Evolutionary conservation across 2,113 vertebrate species (phyloP).

Genomic region (Egretta garzetta): DNA sequence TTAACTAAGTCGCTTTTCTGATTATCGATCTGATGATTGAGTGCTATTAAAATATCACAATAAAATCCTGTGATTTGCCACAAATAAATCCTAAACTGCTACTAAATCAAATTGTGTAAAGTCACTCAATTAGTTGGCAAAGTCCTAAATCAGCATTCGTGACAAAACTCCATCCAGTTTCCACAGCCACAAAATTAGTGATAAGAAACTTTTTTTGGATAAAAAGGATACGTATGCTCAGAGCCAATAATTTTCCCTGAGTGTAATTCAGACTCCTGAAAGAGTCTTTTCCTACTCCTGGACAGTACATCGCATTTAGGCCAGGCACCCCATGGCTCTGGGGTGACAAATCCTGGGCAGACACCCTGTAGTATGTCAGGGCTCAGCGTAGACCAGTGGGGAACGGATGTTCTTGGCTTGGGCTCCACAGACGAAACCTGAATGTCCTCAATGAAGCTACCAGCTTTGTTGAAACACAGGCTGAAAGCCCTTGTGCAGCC

Average conservation of each 20-base stretch:
- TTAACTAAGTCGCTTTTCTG: no score
- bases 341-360: background rate
- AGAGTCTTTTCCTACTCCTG: background rate
- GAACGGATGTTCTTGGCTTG: background rate
- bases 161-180: background rate
- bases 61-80: no score
- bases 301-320: background rate
- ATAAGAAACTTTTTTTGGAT: background rate
- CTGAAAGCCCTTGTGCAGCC: background rate
- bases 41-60: no score
- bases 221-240: background rate
- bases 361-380: background rate
- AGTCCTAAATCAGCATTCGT: no score
- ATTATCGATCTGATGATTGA: no score
- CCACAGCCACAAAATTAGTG: background rate
- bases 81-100: no score
- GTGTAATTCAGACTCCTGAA: background rate
- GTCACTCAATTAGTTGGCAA: no score
- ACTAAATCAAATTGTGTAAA: no score
- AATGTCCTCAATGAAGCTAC: background rate
- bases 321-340: background rate
- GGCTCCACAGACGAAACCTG: accelerated
- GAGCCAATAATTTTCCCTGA: background rate
- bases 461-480: background rate
- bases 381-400: accelerated